These are phyloP conservation scores for Mastigias papua DNA, from an alignment of 30 jellyfish, hydroid and myxozoan genomes.

Conservation along the genomic window DNA sequence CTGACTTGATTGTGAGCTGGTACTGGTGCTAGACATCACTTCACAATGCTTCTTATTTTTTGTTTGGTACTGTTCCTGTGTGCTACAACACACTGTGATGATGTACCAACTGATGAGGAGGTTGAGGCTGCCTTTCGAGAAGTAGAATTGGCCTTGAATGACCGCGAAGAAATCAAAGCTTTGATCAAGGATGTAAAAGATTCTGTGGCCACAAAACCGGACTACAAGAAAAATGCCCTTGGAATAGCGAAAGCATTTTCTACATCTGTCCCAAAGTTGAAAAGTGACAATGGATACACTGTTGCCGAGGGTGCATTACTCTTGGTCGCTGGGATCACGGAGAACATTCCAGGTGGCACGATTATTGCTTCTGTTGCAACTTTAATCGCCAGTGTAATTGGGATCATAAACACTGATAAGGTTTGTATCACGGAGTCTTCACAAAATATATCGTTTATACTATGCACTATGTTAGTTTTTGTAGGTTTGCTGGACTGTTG, in stretches of 20 bases:
- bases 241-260: constrained; percentile 8
- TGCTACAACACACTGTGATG: not conserved
- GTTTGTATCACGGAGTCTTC: too few species aligned
- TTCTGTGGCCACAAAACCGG: not conserved
- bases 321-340: constrained; percentile 14
- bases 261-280: constrained; percentile 4
- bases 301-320: constrained; percentile 15
- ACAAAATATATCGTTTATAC: too few species aligned
- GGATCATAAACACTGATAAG: constrained; percentile 7
- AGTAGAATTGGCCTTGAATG: not conserved
- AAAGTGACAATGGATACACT: constrained; percentile 10
- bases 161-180: not conserved
- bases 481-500: too few species aligned
- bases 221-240: constrained; percentile 7
- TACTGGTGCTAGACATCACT: too few species aligned
- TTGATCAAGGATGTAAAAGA: constrained; percentile 13
- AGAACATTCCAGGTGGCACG: constrained; percentile 23
- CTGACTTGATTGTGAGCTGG: too few species aligned
- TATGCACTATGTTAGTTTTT: too few species aligned
- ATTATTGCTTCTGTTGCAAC: constrained; percentile 19
- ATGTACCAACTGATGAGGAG: constrained; percentile 19
- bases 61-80: not conserved
- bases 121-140: constrained; percentile 1
- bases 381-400: constrained; percentile 17
- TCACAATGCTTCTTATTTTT: not conserved